Evolutionary conservation across 2,113 vertebrate species (phyloP).

Genomic region (Oncorhynchus masou): DNA sequence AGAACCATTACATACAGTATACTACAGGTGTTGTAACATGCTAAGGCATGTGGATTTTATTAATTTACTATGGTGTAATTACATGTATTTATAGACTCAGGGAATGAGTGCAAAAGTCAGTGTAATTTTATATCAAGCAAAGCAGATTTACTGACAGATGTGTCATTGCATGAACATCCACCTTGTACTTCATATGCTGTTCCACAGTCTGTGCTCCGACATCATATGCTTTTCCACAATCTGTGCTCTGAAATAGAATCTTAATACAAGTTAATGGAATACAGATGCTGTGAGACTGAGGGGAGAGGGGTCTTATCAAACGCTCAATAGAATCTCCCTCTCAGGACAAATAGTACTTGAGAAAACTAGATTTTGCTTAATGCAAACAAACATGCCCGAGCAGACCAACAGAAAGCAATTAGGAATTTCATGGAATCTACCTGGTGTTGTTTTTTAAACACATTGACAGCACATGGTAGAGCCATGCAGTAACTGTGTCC

Average conservation of each 20-base stretch:
- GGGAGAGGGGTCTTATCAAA: conserved; percentile 21
- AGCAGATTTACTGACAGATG: conserved; percentile 17
- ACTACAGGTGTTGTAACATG: background rate
- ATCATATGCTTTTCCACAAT: conserved; percentile 25
- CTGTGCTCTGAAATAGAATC: background rate
- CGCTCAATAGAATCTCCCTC: conserved; percentile 26
- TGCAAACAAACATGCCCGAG: conserved; percentile 35
- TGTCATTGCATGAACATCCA: conserved; percentile 13
- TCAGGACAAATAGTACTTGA: conserved; percentile 24
- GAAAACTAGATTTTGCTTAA: conserved; percentile 25
- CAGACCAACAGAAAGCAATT: conserved; percentile 52
- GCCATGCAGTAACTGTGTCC: conserved; percentile 69
- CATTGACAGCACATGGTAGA: conserved; percentile 64
- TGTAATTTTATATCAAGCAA: conserved; percentile 21
- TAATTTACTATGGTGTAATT: background rate
- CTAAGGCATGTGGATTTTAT: background rate
- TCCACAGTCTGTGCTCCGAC: conserved; percentile 7
- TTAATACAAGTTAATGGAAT: background rate
- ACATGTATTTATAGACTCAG: background rate
- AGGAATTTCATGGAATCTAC: conserved; percentile 50
- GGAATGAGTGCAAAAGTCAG: conserved; percentile 16
- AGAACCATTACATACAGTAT: conserved; percentile 28
- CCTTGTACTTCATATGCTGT: conserved; percentile 10
- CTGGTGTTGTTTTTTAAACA: conserved; percentile 33
- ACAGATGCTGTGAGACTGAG: conserved; percentile 1